Evolutionary conservation across 2,113 vertebrate genomes (phyloP), one percentile per base, ranked within the genome.

Genomic region (Centropus bengalensis): DNA sequence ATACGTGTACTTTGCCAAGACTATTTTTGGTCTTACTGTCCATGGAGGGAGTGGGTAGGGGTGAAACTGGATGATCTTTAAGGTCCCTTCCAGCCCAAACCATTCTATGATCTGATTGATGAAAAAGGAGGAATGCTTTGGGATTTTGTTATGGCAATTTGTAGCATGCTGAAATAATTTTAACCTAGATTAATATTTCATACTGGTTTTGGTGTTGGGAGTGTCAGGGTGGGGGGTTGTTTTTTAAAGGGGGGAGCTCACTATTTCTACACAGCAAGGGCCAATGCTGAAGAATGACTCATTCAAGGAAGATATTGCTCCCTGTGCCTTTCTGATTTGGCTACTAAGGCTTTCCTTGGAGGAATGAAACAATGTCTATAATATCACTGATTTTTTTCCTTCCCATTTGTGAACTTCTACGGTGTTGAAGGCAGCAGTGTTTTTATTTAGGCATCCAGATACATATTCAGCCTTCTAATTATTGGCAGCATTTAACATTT

Each of bases 151-250:
- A n/a, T 0, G 11, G 45, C 22, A 44, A 9, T 47, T 78, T 59
- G 23, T 36, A 38, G 19, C 11, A 10, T 9, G 5, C 4, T 47
- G 32, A 73, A 93, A 28, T 40, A 73, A 40, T 14, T 40, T 28
- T 23, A 24, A 30, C 21, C 2, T 4, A n/a, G 26, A 28, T 32
- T 15, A 10, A 6, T 22, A 7, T 74, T 77, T 74, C 9, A 12
- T 64, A 86, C 33, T 78, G 27, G 4, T 40, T 85, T 85, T 40
- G 66, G 6, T 33, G 30, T 33, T 74, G 40, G 49, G 24, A 30
- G 44, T 15, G 44, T 15, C 18, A 16, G 44, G 10, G 12, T n/a
- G n/a, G 0, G 10, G 6, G 10, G 5, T 36, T 36, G 20, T 23
- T 58, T 73, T 36, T 45, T 33, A 19, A 18, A 45, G 6, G 3